Evolutionary conservation across 2,888 invertebrate species (phyloP).

Genomic region (Cryptus viduatorius): DNA sequence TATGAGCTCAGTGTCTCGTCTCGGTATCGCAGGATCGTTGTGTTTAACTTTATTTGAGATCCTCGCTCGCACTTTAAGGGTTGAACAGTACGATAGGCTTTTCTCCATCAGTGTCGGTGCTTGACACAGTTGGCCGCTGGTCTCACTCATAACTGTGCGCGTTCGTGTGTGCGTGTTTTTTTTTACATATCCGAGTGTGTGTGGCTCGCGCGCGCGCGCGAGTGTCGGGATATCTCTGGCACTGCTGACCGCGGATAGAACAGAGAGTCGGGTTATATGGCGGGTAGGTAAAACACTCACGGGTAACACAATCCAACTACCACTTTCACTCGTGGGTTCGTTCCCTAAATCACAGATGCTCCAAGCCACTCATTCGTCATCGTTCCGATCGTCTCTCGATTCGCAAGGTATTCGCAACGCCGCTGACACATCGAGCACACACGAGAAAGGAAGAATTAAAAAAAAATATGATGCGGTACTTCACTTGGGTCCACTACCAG

Average conservation of each 20-base stretch:
- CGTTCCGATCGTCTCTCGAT: constrained; percentile 23
- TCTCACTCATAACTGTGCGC: constrained; percentile 69
- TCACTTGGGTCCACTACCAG: background rate
- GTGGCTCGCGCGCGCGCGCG: background rate
- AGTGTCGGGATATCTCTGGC: constrained; percentile 6
- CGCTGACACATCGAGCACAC: constrained; percentile 1
- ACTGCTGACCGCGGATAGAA: constrained; percentile 4
- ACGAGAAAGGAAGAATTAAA: constrained; percentile 6
- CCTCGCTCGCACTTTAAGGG: constrained; percentile 22
- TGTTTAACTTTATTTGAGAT: constrained; percentile 35
- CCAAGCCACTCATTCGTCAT: background rate
- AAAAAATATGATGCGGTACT: background rate
- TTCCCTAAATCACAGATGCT: constrained; percentile 41
- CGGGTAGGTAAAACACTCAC: constrained; percentile 32
- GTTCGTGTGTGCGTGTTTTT: background rate
- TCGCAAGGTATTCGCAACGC: constrained; percentile 19
- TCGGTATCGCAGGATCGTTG: background rate
- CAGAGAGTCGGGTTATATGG: background rate
- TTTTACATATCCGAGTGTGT: background rate
- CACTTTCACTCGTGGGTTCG: constrained; percentile 65
- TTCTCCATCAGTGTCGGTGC: constrained; percentile 64
- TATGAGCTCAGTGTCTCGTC: background rate
- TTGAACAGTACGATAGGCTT: constrained; percentile 58
- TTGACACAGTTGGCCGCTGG: constrained; percentile 70
- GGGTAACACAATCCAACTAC: constrained; percentile 48